These are phyloP conservation scores for Sebastes glaucus DNA, from an alignment of 2,797 vertebrate species.

Conservation along the genomic window DNA sequence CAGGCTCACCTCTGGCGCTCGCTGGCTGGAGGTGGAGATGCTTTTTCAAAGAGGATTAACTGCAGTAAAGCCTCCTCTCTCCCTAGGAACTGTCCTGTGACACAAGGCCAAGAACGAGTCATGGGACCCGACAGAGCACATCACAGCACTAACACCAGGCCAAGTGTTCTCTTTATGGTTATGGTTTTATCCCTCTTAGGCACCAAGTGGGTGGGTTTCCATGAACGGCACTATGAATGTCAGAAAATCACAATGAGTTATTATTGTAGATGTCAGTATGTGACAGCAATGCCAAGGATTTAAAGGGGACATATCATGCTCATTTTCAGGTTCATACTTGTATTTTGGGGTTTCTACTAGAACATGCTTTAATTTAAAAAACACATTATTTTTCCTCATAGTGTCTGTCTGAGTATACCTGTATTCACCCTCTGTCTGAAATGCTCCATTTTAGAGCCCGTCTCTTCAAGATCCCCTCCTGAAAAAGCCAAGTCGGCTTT, in stretches of 20 bases:
- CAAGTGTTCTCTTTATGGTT: background rate
- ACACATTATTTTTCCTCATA: no score
- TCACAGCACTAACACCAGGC: conserved; percentile 10
- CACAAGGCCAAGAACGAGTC: conserved; percentile 59
- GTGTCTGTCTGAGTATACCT: no score
- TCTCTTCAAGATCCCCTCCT: no score
- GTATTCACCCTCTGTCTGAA: no score
- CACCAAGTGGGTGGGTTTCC: background rate
- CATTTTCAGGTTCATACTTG: no score
- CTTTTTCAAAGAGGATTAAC: conserved; percentile 70
- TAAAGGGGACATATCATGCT: no score
- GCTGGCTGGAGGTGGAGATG: conserved; percentile 44
- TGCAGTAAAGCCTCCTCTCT: conserved; percentile 31
- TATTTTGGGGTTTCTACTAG: no score
- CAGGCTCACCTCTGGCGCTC: conserved; percentile 4
- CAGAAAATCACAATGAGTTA: background rate
- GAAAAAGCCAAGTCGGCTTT: no score
- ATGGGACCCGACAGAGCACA: conserved; percentile 53
- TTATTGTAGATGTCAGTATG: background rate
- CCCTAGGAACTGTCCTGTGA: conserved; percentile 38
- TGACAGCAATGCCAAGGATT: background rate
- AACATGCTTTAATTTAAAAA: no score
- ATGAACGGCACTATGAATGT: background rate
- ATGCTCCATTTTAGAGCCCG: no score
- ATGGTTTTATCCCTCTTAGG: conserved; percentile 1